Percentiles rank a stretch among this genome's conserved stretches.
Conservation (phyloP, 2,888 invertebrate genomes). For the Drosophila parthenogenetica region DNA sequence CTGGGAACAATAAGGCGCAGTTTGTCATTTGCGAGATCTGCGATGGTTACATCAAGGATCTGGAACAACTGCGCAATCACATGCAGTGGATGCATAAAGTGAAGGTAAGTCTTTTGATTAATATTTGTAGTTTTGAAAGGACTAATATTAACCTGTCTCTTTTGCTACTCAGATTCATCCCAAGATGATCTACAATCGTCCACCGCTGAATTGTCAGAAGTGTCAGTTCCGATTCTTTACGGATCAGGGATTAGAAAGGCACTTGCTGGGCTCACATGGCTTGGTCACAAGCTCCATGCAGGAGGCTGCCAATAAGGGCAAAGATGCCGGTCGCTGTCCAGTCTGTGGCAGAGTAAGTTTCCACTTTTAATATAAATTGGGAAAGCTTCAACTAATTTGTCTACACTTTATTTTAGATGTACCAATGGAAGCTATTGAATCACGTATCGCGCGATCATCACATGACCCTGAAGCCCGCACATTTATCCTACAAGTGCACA, state of each 20-base stretch:
- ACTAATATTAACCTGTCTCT: not conserved
- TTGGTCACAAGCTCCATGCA: constrained; percentile 98
- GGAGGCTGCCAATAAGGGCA: constrained; percentile 97
- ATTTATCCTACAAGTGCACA: constrained; percentile 97
- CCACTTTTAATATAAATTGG: too few species aligned
- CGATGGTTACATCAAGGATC: constrained; percentile 97
- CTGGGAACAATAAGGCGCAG: constrained; percentile 89
- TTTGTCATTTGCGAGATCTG: constrained; percentile 98
- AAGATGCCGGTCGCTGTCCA: constrained; percentile 97
- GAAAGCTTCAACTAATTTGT: too few species aligned
- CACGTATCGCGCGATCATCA: constrained; percentile 97
- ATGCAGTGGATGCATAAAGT: constrained; percentile 99
- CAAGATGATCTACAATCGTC: constrained; percentile 97
- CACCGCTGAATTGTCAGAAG: constrained; percentile 97
- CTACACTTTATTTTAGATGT: constrained; percentile 87
- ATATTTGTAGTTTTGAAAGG: not conserved
- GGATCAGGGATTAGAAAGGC: constrained; percentile 97
- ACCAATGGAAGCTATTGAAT: constrained; percentile 96
- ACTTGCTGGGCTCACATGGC: constrained; percentile 96
- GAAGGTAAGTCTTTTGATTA: constrained; percentile 86
- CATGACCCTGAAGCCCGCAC: constrained; percentile 95
- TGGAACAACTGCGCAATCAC: constrained; percentile 96
- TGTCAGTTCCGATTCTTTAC: constrained; percentile 99
- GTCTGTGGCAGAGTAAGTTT: constrained; percentile 94
- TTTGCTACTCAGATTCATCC: constrained; percentile 89